Evolutionary conservation across 1,140 invertebrate genomes (phyloP), one percentile per base, ranked within the genome.

Genomic region (Physella acuta): DNA sequence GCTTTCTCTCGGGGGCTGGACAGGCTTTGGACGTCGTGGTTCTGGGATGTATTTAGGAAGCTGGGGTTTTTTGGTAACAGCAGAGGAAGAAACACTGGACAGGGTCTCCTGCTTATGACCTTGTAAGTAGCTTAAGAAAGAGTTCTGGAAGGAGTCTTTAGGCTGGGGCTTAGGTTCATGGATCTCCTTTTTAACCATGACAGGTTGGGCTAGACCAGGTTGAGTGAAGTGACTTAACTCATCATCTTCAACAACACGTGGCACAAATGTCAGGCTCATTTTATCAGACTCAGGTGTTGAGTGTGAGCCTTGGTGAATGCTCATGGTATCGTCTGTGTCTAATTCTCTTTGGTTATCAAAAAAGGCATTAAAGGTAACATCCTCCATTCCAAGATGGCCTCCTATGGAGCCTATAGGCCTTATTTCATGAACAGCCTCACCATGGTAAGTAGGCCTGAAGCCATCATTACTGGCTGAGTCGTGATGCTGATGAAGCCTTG

Each of bases 21-120:
- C 67, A 31, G 68, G 75, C 33, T 65, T 70, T 2, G 73, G 73
- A 55, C 76, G 58, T 24, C 74, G 75, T 1, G 81, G 78, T 66
- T 82, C 81, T 24, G 81, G 80, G 59, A 81, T 80, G 73, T 83
- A 82, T 56, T 82, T 81, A 62, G 82, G 81, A 62, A 82, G 66
- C 63, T 76, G 73, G 51, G 82, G 82, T 73, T 78, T 79, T 65
- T 82, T 81, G 33, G 73, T 72, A 52, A 82, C 71, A 26, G 77
- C 73, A 68, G 77, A 73, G 56, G 74, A 77, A 63, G 78, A 81
- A 16, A 82, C 78, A 72, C 81, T 82, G 20, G 81, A 81, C 63
- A 84, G 72, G 11, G 82, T 84, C 69, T 84, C 82, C 39, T 79
- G 79, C 70, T 83, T 84, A 53, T 82, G 81, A 31, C 82, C 82